Base-by-base conservation (phyloP, 1,140 invertebrate genomes). In the Mycetomoellerius zeteki region DNA sequence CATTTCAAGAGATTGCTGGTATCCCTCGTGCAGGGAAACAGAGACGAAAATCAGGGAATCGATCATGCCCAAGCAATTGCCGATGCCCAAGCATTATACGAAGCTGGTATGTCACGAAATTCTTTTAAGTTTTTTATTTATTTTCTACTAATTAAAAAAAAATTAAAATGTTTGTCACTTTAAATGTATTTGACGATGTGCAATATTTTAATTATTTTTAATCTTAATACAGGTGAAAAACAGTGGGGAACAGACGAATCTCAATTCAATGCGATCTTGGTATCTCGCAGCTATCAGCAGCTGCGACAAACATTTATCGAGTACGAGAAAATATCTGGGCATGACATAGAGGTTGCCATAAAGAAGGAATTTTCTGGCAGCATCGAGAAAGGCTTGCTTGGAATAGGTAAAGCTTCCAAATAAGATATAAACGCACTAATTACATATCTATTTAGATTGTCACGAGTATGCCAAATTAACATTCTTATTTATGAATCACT, bases 1-100 rank as follows among this genome's bases (percentile, higher is more conserved):
- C 96, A 98, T 93, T 99, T 99, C 95, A 98, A 98, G 94, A 97
- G 98, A 78, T 95, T 99, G 4, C 96, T 99, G 69, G 97, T 99
- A 24, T 98, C 98, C 0, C 94, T 98, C 62, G 97, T 97, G 72
- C 97, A 98, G 96, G 98, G 97, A 64, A 98, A 98, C 92, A 96
- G 98, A 30, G 97, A 98, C 94, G 98, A 98, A 95, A 97, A 97
- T 94, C 97, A 97, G 88, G 95, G 95, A 47, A 95, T 97, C n/a
- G 95, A 96, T 93, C 93, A 94, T 37, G 93, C 87, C 3, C 93
- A 95, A 54, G 96, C 96, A 4, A 87, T 86, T 27, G 90, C 95
- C 30, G 97, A 97, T 92, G 97, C 96, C 7, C 95, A 96, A 89
- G 95, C 94, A 14, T 93, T 97, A 2, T 95, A 94, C 52, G 94